Conservation (phyloP, 2,888 invertebrate species). For the Oithona nana region DNA sequence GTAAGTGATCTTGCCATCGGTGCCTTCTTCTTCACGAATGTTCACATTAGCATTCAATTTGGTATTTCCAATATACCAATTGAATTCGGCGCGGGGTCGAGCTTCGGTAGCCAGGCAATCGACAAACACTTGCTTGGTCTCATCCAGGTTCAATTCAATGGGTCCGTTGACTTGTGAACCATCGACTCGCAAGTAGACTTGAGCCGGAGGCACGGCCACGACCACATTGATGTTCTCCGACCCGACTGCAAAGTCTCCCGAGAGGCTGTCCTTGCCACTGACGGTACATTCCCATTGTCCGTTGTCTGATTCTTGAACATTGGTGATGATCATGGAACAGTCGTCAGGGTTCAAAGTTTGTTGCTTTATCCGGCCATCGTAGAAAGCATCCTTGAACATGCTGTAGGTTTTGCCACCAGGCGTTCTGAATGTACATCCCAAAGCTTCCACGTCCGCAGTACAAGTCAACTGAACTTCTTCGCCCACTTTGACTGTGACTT, state of each 20-base stretch:
- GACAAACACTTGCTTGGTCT: background rate
- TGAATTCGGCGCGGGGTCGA: background rate
- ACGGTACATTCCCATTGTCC: slow-evolving; percentile 1
- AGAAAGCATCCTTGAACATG: background rate
- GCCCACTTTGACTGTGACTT: background rate
- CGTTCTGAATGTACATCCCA: background rate
- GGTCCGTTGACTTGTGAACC: background rate
- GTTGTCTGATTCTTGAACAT: background rate
- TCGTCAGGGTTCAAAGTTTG: background rate
- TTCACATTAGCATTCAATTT: background rate
- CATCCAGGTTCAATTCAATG: background rate
- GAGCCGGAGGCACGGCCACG: background rate
- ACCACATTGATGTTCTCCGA: background rate
- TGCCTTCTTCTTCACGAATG: background rate
- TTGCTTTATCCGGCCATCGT: background rate
- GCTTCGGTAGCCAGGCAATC: background rate
- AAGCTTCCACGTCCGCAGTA: background rate
- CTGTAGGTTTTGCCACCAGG: background rate
- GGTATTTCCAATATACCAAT: background rate
- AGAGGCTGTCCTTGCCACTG: background rate
- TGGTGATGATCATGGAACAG: background rate
- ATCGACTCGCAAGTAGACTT: background rate
- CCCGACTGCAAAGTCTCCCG: background rate
- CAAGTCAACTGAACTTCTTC: background rate
- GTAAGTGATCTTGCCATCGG: slow-evolving; percentile 1